phyloP scores from a whole-genome alignment of 2,797 vertebrate species.

The Chelidonichthys spinosus region DNA sequence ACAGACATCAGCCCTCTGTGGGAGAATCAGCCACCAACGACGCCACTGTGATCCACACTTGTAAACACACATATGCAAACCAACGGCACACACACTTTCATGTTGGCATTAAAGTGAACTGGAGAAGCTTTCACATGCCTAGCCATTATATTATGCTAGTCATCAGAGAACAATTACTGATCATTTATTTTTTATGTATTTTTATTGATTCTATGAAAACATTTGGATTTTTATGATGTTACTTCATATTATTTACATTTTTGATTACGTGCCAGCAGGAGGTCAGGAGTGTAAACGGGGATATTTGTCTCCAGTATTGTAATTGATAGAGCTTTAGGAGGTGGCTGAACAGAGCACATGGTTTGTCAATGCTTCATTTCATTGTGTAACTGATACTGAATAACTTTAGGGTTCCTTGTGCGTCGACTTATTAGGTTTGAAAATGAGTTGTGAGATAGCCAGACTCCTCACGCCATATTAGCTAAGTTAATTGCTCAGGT shows the following conservation, averaged over 20 bases:
- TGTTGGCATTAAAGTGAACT: background rate
- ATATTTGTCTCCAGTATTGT: background rate
- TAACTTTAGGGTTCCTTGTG: background rate
- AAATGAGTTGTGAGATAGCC: background rate
- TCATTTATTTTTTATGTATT: no score
- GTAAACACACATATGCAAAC: conserved; percentile 1
- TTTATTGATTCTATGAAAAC: no score
- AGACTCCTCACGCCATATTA: background rate
- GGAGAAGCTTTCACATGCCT: background rate
- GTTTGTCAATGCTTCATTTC: background rate
- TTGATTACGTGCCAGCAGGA: background rate
- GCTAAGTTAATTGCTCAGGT: background rate
- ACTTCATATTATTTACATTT: conserved; percentile 10
- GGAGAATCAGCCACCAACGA: background rate
- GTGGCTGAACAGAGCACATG: background rate
- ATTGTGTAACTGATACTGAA: background rate
- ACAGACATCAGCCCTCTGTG: conserved; percentile 18
- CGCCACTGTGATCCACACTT: background rate
- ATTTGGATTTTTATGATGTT: background rate
- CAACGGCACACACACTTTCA: background rate
- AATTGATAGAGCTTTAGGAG: background rate
- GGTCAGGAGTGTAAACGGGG: background rate
- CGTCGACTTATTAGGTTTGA: background rate
- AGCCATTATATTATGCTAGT: background rate
- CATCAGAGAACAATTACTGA: background rate